These are phyloP conservation scores for Helarctos malayanus DNA, from an alignment of 2,797 vertebrate genomes.

Conservation along the genomic window DNA sequence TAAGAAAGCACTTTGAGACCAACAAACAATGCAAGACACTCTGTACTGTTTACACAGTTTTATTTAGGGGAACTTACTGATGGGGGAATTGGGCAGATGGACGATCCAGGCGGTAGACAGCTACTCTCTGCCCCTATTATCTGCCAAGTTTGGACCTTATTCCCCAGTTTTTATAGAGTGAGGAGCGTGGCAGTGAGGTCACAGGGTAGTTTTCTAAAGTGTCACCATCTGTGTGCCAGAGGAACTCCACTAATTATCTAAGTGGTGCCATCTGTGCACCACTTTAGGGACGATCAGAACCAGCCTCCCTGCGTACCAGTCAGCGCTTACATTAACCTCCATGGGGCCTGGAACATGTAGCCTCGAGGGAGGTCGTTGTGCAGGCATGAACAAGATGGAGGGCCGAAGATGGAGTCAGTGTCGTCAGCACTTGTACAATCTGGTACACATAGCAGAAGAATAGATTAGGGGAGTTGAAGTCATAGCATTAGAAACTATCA, in stretches of 20 bases:
- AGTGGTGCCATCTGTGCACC: too few species aligned
- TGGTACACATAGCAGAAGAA: not conserved
- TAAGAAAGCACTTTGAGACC: not conserved
- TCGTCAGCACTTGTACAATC: not conserved
- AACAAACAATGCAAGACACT: not conserved
- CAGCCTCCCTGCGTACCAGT: not conserved
- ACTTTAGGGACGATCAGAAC: not conserved
- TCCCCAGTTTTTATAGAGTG: not conserved
- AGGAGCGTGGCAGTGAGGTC: not conserved
- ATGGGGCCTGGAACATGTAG: not conserved
- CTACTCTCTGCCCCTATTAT: not conserved
- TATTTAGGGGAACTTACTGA: not conserved
- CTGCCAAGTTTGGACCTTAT: not conserved
- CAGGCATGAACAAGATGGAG: not conserved
- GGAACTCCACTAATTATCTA: not conserved
- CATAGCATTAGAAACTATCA: not conserved
- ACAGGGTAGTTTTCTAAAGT: not conserved
- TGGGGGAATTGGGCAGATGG: rapidly evolving
- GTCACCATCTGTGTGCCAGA: not conserved
- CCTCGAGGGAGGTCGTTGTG: not conserved
- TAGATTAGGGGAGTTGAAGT: not conserved
- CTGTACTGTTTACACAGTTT: not conserved
- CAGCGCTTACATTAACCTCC: not conserved
- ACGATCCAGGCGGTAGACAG: not conserved
- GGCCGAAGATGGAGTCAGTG: not conserved